A percentile compares a stretch with the other conserved stretches of the same genome.
phyloP scores from a whole-genome alignment of 1,140 invertebrate species.

The Diorhabda carinulata region DNA sequence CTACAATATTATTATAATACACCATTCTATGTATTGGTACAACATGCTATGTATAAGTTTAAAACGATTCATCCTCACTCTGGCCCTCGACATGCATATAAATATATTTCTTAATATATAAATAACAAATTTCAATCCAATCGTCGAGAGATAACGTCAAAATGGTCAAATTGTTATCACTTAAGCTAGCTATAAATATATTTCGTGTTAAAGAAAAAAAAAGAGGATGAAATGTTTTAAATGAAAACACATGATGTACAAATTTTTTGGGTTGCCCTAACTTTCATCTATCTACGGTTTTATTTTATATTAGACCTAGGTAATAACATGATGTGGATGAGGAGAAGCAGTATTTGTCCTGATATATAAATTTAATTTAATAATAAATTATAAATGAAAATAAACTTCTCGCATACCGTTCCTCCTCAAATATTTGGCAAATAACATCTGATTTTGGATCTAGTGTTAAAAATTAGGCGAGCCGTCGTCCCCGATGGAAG shows the following conservation, averaged over 20 bases:
- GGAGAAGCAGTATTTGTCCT: slow-evolving; percentile 37
- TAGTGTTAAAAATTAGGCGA: slow-evolving; percentile 30
- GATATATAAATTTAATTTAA: no score
- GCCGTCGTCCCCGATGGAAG: slow-evolving; percentile 17
- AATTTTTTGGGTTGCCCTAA: slow-evolving; percentile 15
- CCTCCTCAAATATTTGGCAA: slow-evolving; percentile 42
- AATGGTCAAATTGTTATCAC: background rate
- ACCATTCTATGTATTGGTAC: background rate
- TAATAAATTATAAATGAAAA: no score
- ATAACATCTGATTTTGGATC: slow-evolving; percentile 37
- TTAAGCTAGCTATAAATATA: background rate
- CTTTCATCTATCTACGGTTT: slow-evolving; percentile 37
- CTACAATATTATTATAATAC: background rate
- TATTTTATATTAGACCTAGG: slow-evolving; percentile 41
- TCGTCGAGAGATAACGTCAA: background rate
- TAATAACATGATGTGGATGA: slow-evolving; percentile 40
- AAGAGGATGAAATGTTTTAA: background rate
- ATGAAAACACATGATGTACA: background rate
- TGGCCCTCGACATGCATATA: background rate
- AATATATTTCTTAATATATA: background rate
- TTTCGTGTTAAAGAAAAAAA: background rate
- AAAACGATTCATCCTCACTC: background rate
- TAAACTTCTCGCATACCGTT: slow-evolving; percentile 24
- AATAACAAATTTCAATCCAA: background rate
- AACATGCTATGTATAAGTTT: background rate